Conservation (phyloP, 2,113 vertebrate genomes). For the Macrotis lagotis region DNA sequence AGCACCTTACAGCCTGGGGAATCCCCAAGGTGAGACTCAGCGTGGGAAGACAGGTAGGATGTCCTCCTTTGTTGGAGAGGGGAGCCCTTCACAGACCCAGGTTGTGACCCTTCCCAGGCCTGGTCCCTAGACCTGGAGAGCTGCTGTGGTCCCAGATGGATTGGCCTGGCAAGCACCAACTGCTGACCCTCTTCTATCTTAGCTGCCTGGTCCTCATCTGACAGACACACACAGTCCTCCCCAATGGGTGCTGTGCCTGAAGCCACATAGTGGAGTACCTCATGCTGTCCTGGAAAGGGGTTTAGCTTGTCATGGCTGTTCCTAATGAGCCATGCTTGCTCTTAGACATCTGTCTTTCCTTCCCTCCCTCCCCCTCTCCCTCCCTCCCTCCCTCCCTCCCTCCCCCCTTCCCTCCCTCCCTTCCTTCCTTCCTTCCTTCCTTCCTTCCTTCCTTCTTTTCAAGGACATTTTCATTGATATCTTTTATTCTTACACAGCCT, state of each 20-base stretch:
- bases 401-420: too few species aligned
- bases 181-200: not conserved
- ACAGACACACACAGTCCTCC: not conserved
- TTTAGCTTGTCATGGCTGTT: not conserved
- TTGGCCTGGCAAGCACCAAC: not conserved
- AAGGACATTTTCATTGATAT: too few species aligned
- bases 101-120: not conserved
- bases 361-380: too few species aligned
- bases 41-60: not conserved
- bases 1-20: too few species aligned
- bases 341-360: not conserved
- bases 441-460: too few species aligned
- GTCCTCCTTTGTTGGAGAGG: not conserved
- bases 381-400: too few species aligned
- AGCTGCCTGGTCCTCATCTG: not conserved
- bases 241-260: too few species aligned
- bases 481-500: too few species aligned
- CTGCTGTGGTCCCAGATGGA: not conserved
- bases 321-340: not conserved
- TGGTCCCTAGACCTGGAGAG: not conserved
- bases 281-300: too few species aligned
- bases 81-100: not conserved
- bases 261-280: too few species aligned
- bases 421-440: too few species aligned
- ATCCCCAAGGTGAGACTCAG: not conserved